A percentile compares a stretch with the other conserved stretches of the same genome.
phyloP scores from a whole-genome alignment of 2,113 vertebrate genomes.

The Coryphaenoides rupestris region DNA sequence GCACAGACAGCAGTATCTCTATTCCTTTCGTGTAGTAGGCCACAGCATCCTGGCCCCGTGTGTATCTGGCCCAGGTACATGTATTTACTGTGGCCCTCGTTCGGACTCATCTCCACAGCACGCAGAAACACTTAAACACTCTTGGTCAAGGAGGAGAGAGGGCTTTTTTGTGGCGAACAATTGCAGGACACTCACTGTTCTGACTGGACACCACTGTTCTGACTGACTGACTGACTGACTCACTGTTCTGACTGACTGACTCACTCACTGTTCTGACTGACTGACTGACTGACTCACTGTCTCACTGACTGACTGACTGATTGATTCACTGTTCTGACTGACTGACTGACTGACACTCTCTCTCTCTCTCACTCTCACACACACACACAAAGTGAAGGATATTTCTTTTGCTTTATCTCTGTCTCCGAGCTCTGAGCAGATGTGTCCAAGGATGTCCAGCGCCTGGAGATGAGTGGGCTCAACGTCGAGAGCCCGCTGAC shows the following conservation, averaged over 20 bases:
- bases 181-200: no score
- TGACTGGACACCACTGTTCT: not conserved
- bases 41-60: conserved; percentile 68
- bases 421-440: conserved; percentile 76
- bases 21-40: conserved; percentile 75
- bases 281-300: not conserved
- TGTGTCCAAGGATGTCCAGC: conserved; percentile 77
- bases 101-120: conserved; percentile 74
- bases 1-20: conserved; percentile 62
- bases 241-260: no score
- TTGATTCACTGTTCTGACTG: no score
- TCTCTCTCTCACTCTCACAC: not conserved
- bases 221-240: no score
- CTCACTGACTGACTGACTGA: no score
- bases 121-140: conserved; percentile 61
- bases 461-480: conserved; percentile 71
- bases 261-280: no score
- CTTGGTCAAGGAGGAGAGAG: conserved; percentile 61
- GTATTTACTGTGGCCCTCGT: conserved; percentile 76
- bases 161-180: not conserved
- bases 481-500: conserved; percentile 76
- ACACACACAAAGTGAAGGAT: conserved; percentile 67
- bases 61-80: conserved; percentile 82
- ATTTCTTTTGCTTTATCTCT: conserved; percentile 73
- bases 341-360: not conserved